phyloP scores from a whole-genome alignment of 2,113 vertebrate genomes.

The Perognathus longimembris region DNA sequence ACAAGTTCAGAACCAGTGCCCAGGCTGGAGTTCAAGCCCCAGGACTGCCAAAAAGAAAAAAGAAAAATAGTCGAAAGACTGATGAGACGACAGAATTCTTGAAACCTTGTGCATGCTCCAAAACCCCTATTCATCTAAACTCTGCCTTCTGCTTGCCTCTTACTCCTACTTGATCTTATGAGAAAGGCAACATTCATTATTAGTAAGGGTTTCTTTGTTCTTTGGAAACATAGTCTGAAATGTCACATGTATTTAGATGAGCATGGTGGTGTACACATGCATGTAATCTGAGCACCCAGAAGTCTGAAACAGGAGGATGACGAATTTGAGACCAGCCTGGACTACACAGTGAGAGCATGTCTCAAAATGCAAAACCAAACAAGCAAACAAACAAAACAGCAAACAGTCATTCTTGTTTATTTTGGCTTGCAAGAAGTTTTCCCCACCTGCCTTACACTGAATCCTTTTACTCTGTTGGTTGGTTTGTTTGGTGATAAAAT shows the following conservation, averaged over 20 bases:
- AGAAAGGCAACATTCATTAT: conserved; percentile 20
- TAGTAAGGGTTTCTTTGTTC: conserved; percentile 19
- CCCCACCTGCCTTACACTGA: background rate
- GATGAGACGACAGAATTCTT: background rate
- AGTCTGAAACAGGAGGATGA: too few relatives aligned
- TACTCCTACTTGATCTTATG: background rate
- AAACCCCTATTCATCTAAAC: conserved; percentile 18
- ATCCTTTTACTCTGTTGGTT: conserved; percentile 45
- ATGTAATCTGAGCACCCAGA: too few relatives aligned
- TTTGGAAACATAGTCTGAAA: conserved; percentile 39
- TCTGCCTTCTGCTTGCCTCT: conserved; percentile 51
- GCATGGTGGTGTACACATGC: too few relatives aligned
- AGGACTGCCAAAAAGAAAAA: too few relatives aligned
- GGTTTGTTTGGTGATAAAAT: conserved; percentile 59
- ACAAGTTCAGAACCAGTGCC: too few relatives aligned
- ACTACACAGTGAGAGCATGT: too few relatives aligned
- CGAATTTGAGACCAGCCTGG: too few relatives aligned
- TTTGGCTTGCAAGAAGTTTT: conserved; percentile 46
- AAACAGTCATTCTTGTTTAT: background rate
- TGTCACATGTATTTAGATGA: background rate
- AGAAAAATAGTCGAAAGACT: background rate
- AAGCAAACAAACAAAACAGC: too few relatives aligned
- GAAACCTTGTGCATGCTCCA: background rate
- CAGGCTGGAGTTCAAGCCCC: too few relatives aligned
- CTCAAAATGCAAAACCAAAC: too few relatives aligned